Conservation (phyloP, 2,113 vertebrate species). For the Tyrannus savana region DNA sequence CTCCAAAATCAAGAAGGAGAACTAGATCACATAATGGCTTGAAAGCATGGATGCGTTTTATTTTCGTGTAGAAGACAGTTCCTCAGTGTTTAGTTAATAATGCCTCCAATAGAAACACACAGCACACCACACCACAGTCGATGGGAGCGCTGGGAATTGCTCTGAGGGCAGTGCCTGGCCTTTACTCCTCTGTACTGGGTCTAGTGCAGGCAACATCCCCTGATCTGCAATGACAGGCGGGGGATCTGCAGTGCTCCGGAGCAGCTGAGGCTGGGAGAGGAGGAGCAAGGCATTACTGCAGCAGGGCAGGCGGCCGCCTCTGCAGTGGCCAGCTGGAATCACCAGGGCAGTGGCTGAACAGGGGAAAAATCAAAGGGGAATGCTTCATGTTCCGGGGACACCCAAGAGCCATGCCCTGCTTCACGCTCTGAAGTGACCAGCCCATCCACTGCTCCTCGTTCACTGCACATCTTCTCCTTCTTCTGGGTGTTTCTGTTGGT, state of each 20-base stretch:
- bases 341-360: background rate
- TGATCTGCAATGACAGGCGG: background rate
- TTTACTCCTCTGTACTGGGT: background rate
- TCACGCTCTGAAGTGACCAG: rapidly evolving
- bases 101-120: background rate
- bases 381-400: background rate
- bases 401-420: background rate
- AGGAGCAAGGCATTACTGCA: background rate
- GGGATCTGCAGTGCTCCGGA: background rate
- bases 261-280: background rate
- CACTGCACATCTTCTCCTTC: background rate
- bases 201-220: background rate
- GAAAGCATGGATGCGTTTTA: background rate
- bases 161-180: background rate
- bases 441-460: background rate
- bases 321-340: background rate
- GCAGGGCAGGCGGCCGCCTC: background rate
- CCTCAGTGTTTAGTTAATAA: background rate
- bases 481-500: background rate
- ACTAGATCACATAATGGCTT: background rate
- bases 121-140: rapidly evolving
- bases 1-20: background rate
- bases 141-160: background rate
- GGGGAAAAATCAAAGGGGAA: background rate
- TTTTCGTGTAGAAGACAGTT: rapidly evolving